Base-by-base conservation (phyloP, 1,140 invertebrate species). In the Trichomalopsis sarcophagae region DNA sequence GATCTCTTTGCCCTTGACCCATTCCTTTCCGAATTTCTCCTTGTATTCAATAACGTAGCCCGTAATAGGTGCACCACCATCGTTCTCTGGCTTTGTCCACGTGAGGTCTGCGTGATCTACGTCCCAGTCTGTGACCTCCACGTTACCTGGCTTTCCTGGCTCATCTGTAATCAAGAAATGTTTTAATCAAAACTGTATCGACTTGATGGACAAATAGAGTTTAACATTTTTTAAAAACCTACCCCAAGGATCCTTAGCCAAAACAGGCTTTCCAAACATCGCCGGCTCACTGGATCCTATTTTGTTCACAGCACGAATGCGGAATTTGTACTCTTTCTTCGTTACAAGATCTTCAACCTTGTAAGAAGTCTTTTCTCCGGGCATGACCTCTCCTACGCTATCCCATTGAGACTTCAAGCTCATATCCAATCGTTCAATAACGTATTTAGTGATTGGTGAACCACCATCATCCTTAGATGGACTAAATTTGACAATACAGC, bases 201-300 rank as follows among this genome's bases (percentile, higher is more conserved):
- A 86, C 17, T 84, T 84, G 27, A 11, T 47, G 40, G 11, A 84
- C 80, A 71, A 3, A 55, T 77, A 68, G 86, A 69, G 27, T 11
- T 78, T 23, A 33, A 44, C 69, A 13, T 62, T 82, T n/a, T 77
- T 73, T 86, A 84, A 75, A 85, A 62, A 90, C 93, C 94, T 94
- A 98, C 97, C 98, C 97, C 98, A 99, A 87, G 98, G 98, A 96
- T 99, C 98, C 93, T 99, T 99, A 62, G 98, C 98, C 73, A 99
- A 92, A 40, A 98, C 96, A 44, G 97, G 95, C 90, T 97, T 98
- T 85, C 94, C 96, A 89, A 98, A 97, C 11, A 96, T 93, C 33
- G 97, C 96, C 76, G 98, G 98, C 91, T 99, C 98, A 92, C 97
- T 97, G 10, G 96, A 94, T 75, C 97, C 97, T 84, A 98, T 95